A percentile compares a stretch with the other conserved stretches of the same genome.
Evolutionary conservation across 2,797 vertebrate genomes (phyloP).

Genomic region (Lindbergichthys nudifrons): DNA sequence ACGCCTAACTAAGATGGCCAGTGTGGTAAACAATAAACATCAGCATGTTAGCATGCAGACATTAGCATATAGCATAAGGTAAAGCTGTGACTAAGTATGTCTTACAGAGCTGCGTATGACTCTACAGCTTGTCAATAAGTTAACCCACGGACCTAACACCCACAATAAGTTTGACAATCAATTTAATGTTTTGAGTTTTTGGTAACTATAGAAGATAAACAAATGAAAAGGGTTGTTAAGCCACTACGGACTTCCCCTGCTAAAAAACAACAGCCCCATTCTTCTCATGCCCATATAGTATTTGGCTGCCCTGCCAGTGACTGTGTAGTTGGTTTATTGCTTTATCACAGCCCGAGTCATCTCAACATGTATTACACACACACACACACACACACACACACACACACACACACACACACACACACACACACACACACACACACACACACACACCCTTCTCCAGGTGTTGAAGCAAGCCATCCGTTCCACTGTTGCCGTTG

Average conservation of each 20-base stretch:
- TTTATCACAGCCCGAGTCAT: slow-evolving; percentile 61
- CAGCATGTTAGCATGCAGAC: not conserved
- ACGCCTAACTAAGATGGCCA: not conserved
- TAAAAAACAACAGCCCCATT: slow-evolving; percentile 68
- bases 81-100: not conserved
- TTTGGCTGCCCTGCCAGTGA: slow-evolving; percentile 64
- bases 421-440: slow-evolving; percentile 37
- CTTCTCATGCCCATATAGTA: slow-evolving; percentile 66
- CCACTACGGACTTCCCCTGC: slow-evolving; percentile 32
- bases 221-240: slow-evolving; percentile 21
- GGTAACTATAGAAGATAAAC: slow-evolving; percentile 8
- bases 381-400: slow-evolving; percentile 21
- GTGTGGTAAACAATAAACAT: not conserved
- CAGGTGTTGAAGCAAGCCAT: slow-evolving; percentile 81
- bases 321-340: slow-evolving; percentile 65
- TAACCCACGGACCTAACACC: too few species aligned
- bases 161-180: not conserved
- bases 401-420: slow-evolving; percentile 29
- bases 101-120: not conserved
- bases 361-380: slow-evolving; percentile 31
- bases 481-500: slow-evolving; percentile 75
- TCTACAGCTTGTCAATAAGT: too few species aligned
- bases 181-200: not conserved
- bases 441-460: slow-evolving; percentile 49
- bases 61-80: not conserved